These are phyloP conservation scores for Pogonus chalceus DNA, from an alignment of 1,140 invertebrate species.

Conservation along the genomic window DNA sequence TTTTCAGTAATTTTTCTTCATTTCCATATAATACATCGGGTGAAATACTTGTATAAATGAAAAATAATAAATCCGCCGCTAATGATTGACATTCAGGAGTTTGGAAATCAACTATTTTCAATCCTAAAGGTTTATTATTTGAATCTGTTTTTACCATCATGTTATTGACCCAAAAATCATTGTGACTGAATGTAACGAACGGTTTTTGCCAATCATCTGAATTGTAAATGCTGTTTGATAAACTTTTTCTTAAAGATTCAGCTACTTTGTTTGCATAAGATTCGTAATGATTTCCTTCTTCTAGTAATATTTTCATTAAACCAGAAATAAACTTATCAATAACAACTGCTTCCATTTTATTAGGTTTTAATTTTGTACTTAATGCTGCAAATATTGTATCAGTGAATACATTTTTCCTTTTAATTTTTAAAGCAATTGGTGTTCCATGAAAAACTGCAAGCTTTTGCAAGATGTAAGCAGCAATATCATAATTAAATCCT, in stretches of 20 bases:
- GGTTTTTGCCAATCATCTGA: background rate
- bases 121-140: slow-evolving; percentile 9
- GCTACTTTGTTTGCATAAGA: background rate
- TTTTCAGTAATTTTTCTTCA: slow-evolving; percentile 1
- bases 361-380: slow-evolving; percentile 22
- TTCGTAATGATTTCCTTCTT: background rate
- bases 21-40: background rate
- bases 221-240: slow-evolving; percentile 7
- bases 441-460: slow-evolving; percentile 42
- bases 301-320: background rate
- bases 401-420: slow-evolving; percentile 36
- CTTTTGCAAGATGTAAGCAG: slow-evolving; percentile 31
- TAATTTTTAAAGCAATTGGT: slow-evolving; percentile 38
- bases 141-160: slow-evolving; percentile 23
- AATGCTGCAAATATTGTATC: slow-evolving; percentile 25
- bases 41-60: slow-evolving; percentile 19
- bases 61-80: slow-evolving; percentile 22
- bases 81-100: slow-evolving; percentile 15
- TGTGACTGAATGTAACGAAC: slow-evolving; percentile 17
- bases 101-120: slow-evolving; percentile 29
- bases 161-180: slow-evolving; percentile 28
- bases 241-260: background rate
- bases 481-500: slow-evolving; percentile 37
- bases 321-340: background rate
- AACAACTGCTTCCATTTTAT: background rate